Evolutionary conservation across 1,140 invertebrate species (phyloP), one percentile per base, ranked within the genome.

Genomic region (Drosophila bifasciata): DNA sequence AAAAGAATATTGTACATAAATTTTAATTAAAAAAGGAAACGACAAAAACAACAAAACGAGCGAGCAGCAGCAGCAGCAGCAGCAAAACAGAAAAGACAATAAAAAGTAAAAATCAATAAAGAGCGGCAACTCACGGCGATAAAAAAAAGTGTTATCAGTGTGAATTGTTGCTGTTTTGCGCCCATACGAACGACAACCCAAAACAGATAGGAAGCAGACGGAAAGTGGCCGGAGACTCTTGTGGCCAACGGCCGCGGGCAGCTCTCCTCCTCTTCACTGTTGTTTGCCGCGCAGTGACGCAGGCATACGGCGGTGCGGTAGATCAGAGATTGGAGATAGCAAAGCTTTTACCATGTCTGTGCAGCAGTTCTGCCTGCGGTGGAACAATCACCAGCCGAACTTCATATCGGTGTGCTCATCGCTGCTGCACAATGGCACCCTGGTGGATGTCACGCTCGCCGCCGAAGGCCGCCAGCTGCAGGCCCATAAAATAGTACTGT

Each of bases 341-440:
- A 58, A 50, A 62, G 68, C 69, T 41, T 40, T 46, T 64, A 83
- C 40, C 77, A 96, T 95, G 95, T 93, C 95, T 63, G 94, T 94
- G 92, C 96, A 97, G 92, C 96, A 97, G 85, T 97, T 97, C 91
- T 97, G 96, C 91, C 92, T 97, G 64, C 93, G 96, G 57, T 97
- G 96, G 96, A 97, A 97, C 92, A 97, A 97, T 92, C 96, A 97
- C 93, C 96, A 96, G 79, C 96, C 96, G 13, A 97, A 97, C 91
- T 96, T 97, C 84, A 96, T 97, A 76, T 96, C 96, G 1, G 96
- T 96, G 72, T 97, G 97, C 92, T 96, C 95, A 25, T 95, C 93
- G 77, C 92, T 97, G 53, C 92, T 97, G 51, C 95, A 94, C 80
- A 96, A 94, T 86, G 95, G 97, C 89, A 95, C 95, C n/a, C 91